Evolutionary conservation across 1,140 invertebrate species (phyloP).

Genomic region (Delia radicum): DNA sequence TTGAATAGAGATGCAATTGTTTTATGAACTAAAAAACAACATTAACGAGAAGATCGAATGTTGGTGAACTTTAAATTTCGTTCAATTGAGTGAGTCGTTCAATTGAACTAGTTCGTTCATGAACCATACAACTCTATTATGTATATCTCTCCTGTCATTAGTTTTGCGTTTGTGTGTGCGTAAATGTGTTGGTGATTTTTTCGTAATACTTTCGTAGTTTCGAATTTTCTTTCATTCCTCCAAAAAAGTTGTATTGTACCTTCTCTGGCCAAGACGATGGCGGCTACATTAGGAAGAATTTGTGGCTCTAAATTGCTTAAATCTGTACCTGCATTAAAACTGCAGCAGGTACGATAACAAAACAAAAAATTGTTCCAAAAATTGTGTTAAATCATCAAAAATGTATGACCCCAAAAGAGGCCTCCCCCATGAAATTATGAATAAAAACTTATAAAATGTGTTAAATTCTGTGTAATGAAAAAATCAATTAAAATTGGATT

Average conservation of each 20-base stretch:
- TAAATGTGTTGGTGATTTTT: neutral
- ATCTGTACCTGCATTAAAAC: constrained; percentile 45
- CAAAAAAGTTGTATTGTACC: constrained; percentile 32
- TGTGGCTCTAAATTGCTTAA: constrained; percentile 67
- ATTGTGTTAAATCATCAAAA: constrained; percentile 5
- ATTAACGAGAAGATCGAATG: no score
- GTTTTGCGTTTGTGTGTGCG: neutral
- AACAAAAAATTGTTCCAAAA: neutral
- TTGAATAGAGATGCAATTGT: no score
- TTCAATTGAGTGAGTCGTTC: no score
- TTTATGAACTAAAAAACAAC: no score
- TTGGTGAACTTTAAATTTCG: no score
- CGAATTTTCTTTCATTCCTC: constrained; percentile 33
- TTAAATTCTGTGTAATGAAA: neutral
- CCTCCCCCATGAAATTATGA: neutral
- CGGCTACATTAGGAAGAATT: constrained; percentile 77
- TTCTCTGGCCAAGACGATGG: constrained; percentile 67
- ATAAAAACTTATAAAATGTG: neutral
- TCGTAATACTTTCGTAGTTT: constrained; percentile 20
- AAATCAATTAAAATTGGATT: constrained; percentile 4
- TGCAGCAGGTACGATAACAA: constrained; percentile 45
- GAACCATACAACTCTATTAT: no score
- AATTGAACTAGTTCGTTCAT: no score
- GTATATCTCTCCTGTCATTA: neutral
- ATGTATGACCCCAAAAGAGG: neutral